Conservation (phyloP, 2,113 vertebrate species). For the Vicugna pacos region DNA sequence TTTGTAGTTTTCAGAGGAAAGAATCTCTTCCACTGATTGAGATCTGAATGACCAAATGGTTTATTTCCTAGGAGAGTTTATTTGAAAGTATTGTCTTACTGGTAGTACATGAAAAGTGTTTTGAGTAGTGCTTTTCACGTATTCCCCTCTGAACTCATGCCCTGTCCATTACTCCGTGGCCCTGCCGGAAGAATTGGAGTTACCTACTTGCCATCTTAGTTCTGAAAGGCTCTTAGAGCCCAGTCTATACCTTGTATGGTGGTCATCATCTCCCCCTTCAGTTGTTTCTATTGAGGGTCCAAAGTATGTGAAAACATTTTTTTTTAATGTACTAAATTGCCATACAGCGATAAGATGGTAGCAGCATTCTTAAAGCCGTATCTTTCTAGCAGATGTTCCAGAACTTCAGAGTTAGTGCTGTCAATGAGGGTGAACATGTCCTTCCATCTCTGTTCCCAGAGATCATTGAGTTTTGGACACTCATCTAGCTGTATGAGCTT, state of each 20-base stretch:
- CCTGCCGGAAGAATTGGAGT: not conserved
- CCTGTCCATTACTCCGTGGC: not conserved
- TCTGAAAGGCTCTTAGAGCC: not conserved
- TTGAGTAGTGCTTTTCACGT: not conserved
- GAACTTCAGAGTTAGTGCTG: not conserved
- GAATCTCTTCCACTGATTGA: not conserved
- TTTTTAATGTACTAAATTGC: not conserved
- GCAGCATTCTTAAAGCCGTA: not conserved
- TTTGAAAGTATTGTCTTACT: not conserved
- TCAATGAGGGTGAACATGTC: not conserved
- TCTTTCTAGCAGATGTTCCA: not conserved
- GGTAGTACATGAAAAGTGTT: not conserved
- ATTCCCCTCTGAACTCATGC: not conserved
- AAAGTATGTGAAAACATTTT: not conserved
- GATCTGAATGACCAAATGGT: not conserved
- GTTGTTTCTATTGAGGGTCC: not conserved
- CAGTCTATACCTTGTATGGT: not conserved
- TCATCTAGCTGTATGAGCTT: not conserved
- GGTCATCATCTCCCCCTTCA: conserved; percentile 21
- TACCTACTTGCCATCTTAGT: not conserved
- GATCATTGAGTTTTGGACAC: not conserved
- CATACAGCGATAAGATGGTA: not conserved
- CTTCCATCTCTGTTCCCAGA: not conserved
- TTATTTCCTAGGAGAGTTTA: not conserved
- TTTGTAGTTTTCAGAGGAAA: conserved; percentile 41